Conservation (phyloP, 2,888 invertebrate genomes). For the Orthosia cruda region DNA sequence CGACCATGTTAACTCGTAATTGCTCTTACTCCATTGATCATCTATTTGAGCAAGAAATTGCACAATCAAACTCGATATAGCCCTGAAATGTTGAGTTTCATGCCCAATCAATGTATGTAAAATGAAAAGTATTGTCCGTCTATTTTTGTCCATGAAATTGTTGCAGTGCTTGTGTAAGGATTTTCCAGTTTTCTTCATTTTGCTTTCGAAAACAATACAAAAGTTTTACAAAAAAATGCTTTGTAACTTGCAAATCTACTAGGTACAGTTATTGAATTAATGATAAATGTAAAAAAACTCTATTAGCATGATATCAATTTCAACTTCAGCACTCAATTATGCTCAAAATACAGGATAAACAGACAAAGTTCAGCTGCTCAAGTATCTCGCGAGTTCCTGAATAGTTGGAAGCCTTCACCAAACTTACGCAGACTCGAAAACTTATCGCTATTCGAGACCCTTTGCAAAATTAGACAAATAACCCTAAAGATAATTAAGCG, state of each 20-base stretch:
- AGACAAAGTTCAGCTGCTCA: conserved; percentile 46
- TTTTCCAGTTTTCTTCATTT: not conserved
- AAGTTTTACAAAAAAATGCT: no score
- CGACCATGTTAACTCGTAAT: conserved; percentile 57
- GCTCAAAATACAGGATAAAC: conserved; percentile 35
- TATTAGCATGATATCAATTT: not conserved
- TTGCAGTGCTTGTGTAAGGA: not conserved
- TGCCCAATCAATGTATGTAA: not conserved
- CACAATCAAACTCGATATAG: conserved; percentile 34
- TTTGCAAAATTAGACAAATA: conserved; percentile 65
- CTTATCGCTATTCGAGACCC: conserved; percentile 61
- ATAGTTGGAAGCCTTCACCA: conserved; percentile 56
- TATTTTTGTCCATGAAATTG: conserved; percentile 14
- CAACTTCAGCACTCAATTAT: conserved; percentile 15
- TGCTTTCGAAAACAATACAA: no score
- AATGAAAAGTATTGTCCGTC: conserved; percentile 18
- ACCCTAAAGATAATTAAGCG: conserved; percentile 48
- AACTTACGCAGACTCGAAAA: conserved; percentile 55
- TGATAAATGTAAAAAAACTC: no score
- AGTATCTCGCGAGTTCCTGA: conserved; percentile 47
- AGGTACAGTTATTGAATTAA: not conserved
- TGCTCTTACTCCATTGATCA: conserved; percentile 46
- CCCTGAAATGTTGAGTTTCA: conserved; percentile 36
- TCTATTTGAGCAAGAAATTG: conserved; percentile 56
- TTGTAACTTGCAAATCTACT: not conserved